Conservation (phyloP, 2,113 vertebrate species). For the Amphiprion ocellaris region DNA sequence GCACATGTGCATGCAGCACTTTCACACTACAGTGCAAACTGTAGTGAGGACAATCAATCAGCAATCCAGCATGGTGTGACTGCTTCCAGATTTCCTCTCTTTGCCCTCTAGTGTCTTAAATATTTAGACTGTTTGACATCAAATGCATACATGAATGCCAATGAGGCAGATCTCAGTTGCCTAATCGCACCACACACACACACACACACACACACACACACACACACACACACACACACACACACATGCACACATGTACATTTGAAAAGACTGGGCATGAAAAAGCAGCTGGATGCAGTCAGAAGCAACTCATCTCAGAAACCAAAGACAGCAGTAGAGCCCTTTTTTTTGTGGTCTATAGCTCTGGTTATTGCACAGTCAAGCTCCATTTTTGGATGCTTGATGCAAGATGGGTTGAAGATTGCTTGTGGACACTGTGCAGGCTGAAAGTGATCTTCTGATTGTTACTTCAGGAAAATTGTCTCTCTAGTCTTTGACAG, state of each 20-base stretch:
- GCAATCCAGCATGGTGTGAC: conserved; percentile 61
- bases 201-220: neutral
- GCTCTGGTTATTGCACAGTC: conserved; percentile 36
- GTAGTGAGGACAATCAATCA: conserved; percentile 69
- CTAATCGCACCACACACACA: conserved; percentile 31
- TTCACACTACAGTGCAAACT: conserved; percentile 24
- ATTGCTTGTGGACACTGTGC: conserved; percentile 37
- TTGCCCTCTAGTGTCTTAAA: conserved; percentile 78
- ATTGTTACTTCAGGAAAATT: conserved; percentile 57
- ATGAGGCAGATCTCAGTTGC: conserved; percentile 66
- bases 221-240: conserved; percentile 3
- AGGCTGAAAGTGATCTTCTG: conserved; percentile 39
- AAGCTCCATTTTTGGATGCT: conserved; percentile 40
- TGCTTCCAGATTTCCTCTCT: conserved; percentile 58
- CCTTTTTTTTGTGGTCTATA: conserved; percentile 34
- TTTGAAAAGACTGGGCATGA: neutral
- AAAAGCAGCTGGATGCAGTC: conserved; percentile 41
- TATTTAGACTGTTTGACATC: conserved; percentile 83
- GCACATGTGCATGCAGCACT: conserved; percentile 32
- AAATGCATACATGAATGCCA: conserved; percentile 82
- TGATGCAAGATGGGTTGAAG: conserved; percentile 31
- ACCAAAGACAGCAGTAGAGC: conserved; percentile 25
- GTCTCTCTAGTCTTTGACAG: conserved; percentile 43
- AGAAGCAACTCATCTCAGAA: conserved; percentile 47
- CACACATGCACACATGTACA: neutral